phyloP scores from a whole-genome alignment of 2,797 vertebrate species.

The Ciconia nigra region DNA sequence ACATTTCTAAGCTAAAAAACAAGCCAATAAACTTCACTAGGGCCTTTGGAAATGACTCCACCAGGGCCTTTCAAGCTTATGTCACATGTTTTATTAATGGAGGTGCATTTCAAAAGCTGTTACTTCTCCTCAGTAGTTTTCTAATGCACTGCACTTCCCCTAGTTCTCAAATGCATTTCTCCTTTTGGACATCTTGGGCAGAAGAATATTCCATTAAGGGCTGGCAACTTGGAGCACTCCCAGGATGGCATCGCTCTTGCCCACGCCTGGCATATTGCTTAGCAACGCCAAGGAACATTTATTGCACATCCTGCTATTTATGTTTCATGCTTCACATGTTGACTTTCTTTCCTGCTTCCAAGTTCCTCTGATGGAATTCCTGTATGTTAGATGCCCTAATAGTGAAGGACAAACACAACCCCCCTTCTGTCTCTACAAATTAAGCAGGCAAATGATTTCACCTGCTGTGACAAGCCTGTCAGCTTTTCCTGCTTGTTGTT shows the following conservation, averaged over 20 bases:
- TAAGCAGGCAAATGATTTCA: background rate
- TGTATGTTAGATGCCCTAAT: background rate
- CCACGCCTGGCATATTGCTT: background rate
- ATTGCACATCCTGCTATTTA: conserved; percentile 41
- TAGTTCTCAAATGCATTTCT: background rate
- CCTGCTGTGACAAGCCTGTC: background rate
- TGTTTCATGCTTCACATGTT: background rate
- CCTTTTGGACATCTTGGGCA: background rate
- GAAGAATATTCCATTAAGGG: background rate
- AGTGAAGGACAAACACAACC: background rate
- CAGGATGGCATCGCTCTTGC: background rate
- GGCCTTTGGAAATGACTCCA: background rate
- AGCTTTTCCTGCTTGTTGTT: background rate
- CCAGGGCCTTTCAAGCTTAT: background rate
- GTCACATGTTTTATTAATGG: background rate
- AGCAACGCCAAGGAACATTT: background rate
- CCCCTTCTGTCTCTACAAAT: background rate
- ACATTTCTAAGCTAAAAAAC: background rate
- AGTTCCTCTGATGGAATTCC: background rate
- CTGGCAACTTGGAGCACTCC: background rate
- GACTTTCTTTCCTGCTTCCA: background rate
- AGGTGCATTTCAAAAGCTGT: background rate
- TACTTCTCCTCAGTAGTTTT: background rate
- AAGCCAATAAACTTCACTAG: background rate
- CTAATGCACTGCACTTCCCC: background rate